phyloP scores from a whole-genome alignment of 2,888 invertebrate genomes.

The Agonum fuliginosum region DNA sequence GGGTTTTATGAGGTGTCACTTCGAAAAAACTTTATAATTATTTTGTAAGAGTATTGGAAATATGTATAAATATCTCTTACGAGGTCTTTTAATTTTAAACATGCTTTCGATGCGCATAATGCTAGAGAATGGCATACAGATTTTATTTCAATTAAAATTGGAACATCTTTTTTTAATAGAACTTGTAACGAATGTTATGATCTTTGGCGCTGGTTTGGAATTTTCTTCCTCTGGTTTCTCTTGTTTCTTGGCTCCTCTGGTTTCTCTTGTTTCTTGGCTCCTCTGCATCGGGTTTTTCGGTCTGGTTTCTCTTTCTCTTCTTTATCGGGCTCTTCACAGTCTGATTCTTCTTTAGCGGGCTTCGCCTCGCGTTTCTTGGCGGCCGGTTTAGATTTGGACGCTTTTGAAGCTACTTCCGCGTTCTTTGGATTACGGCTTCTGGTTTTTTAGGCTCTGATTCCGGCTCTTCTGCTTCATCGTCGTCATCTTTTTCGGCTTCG shows the following conservation, averaged over 20 bases:
- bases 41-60: not conserved
- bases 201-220: no score
- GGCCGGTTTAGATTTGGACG: not conserved
- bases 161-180: slow-evolving; percentile 57
- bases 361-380: slow-evolving; percentile 24
- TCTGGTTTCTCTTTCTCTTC: no score
- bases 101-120: slow-evolving; percentile 58
- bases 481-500: not conserved
- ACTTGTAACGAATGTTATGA: slow-evolving; percentile 59
- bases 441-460: slow-evolving; percentile 5
- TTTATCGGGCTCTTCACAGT: no score
- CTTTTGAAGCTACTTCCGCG: not conserved
- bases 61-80: not conserved
- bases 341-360: slow-evolving; percentile 5
- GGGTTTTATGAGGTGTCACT: slow-evolving; percentile 61
- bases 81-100: slow-evolving; percentile 48
- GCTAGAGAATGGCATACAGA: slow-evolving; percentile 61
- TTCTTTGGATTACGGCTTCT: slow-evolving; percentile 11
- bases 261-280: not conserved
- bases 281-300: slow-evolving; percentile 25
- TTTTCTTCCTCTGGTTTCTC: slow-evolving; percentile 26
- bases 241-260: slow-evolving; percentile 8
- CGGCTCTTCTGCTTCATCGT: not conserved
- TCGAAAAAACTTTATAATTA: not conserved
- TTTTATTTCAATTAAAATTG: slow-evolving; percentile 61